Percentiles rank a stretch among this genome's conserved stretches.
Evolutionary conservation across 2,888 invertebrate genomes (phyloP).

Genomic region (Aphidoletes aphidimyza): DNA sequence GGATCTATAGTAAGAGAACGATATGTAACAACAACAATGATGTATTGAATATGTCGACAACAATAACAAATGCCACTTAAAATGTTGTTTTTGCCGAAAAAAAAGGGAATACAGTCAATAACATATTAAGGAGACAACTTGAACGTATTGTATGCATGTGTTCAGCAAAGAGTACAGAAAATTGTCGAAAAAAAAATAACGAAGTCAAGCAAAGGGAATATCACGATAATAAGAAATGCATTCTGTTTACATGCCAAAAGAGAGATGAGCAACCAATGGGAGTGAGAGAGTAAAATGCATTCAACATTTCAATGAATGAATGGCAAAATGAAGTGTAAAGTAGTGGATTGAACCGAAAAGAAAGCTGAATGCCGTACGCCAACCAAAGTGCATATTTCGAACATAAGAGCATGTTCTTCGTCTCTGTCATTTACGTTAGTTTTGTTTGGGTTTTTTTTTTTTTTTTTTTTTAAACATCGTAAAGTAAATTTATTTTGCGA

Average conservation of each 20-base stretch:
- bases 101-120: too few relatives aligned
- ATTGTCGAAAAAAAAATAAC: neutral
- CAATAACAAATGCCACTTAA: conserved; percentile 41
- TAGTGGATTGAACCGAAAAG: conserved; percentile 12
- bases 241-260: neutral
- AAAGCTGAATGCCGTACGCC: too few relatives aligned
- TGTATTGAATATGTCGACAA: neutral
- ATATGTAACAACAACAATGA: neutral
- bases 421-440: too few relatives aligned
- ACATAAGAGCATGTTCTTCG: too few relatives aligned
- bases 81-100: conserved; percentile 27
- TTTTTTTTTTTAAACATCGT: too few relatives aligned
- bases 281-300: neutral
- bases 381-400: too few relatives aligned
- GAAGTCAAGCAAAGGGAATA: neutral
- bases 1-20: neutral
- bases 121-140: too few relatives aligned
- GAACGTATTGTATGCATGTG: too few relatives aligned
- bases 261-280: neutral
- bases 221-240: neutral
- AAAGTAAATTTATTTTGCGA: neutral
- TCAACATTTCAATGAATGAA: neutral
- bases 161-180: too few relatives aligned
- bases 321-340: conserved; percentile 14
- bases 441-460: too few relatives aligned